Evolutionary conservation across 2,797 vertebrate genomes (phyloP), one percentile per base, ranked within the genome.

Genomic region (Platyrinchus mystaceus): DNA sequence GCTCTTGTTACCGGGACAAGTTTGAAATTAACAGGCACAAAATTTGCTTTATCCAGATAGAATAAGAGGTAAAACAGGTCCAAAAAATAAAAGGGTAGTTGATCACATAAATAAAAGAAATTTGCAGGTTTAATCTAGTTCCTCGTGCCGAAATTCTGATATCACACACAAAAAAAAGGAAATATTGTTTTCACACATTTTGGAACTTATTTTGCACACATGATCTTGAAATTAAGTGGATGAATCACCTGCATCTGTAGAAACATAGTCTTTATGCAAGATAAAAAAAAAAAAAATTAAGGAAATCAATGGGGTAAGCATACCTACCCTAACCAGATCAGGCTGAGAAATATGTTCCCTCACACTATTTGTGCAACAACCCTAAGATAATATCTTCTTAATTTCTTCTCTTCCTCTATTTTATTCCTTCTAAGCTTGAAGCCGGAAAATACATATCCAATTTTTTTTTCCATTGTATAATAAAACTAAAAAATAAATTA

Each of bases 321-420:
- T 49, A 8, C 0, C 5, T 46, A 3, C 4, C 6, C 6, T 53
- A 46, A 30, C 2, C 13, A 75, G 7, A 13, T 26, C 5, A 52
- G 41, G 1, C 12, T 44, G 12, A 64, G n/a, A 76, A 71, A 78
- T 12, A 34, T 0, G 16, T 43, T 58, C 79, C 7, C 49, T 84
- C 36, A 13, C 7, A 23, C 3, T 41, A 16, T 28, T 67, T 12
- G 6, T 44, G 22, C 19, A 73, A 46, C 2, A 53, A 7, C 1
- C 5, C 6, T 32, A 52, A 43, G 1, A 66, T 3, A 82, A 30
- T 7, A 0, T 55, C 67, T 75, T 60, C 17, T 44, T 64, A 26
- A 28, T 56, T 67, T 32, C 2, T 79, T 64, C 2, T n/a, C 3
- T 44, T 89, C 2, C 0, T 32, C 3, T 59, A 37, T 30, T 36